Evolutionary conservation across 2,113 vertebrate species (phyloP).

Genomic region (Talpa occidentalis): DNA sequence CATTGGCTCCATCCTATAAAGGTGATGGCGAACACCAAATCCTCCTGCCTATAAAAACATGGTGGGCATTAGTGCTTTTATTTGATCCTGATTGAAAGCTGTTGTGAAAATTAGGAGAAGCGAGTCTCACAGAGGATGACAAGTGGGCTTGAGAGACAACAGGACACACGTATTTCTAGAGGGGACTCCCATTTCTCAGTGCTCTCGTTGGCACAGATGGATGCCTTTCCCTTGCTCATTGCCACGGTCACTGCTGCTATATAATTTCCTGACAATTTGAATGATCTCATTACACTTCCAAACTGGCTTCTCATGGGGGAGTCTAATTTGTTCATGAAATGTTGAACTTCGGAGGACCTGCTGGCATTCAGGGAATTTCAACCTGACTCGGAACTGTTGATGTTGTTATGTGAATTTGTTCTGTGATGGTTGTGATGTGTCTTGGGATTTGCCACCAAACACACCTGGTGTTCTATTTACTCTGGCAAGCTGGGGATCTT

Average conservation of each 20-base stretch:
- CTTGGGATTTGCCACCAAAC: constrained; percentile 21
- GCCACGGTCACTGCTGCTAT: background rate
- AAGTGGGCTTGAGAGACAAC: background rate
- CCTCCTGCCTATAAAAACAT: background rate
- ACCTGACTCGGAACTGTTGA: rapidly evolving
- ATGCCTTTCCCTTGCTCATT: background rate
- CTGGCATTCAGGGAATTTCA: background rate
- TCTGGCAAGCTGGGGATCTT: constrained; percentile 68
- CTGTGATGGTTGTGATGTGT: background rate
- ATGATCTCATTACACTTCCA: background rate
- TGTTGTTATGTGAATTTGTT: background rate
- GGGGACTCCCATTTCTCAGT: rapidly evolving
- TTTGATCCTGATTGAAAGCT: background rate
- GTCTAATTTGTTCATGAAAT: background rate
- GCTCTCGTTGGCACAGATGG: background rate
- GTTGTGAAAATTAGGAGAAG: background rate
- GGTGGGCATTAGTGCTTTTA: background rate
- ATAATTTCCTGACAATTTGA: background rate
- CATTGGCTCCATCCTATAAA: background rate
- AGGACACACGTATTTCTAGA: rapidly evolving
- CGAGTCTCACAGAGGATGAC: rapidly evolving
- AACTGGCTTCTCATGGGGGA: background rate
- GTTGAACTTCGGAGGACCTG: constrained; percentile 16
- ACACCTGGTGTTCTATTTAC: constrained; percentile 45
- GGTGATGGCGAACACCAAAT: background rate